phyloP scores from a whole-genome alignment of 2,797 vertebrate species.

The Ceryle rudis region DNA sequence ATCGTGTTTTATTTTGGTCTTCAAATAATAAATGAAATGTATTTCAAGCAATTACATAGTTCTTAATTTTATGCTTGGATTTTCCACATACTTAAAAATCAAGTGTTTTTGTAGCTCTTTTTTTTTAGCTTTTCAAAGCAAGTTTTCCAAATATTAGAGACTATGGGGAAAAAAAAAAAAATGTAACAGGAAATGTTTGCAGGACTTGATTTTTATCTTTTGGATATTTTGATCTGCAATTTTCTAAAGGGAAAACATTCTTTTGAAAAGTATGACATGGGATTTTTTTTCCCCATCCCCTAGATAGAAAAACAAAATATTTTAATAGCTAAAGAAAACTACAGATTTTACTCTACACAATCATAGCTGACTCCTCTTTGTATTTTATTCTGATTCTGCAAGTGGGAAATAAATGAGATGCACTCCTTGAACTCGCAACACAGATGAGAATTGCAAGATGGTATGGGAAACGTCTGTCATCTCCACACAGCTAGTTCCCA shows the following conservation, averaged over 20 bases:
- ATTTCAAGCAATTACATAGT: background rate
- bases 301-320: background rate
- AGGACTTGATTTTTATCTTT: slow-evolving; percentile 18
- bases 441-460: background rate
- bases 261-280: background rate
- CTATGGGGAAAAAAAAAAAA: background rate
- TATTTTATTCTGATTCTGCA: background rate
- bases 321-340: background rate
- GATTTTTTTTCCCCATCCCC: background rate
- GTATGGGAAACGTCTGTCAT: accelerated
- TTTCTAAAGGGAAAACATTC: slow-evolving; percentile 28
- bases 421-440: background rate
- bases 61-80: background rate
- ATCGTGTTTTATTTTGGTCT: background rate
- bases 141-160: background rate
- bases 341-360: background rate
- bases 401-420: background rate
- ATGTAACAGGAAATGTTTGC: background rate
- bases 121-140: background rate
- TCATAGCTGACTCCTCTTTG: background rate
- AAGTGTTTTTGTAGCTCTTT: background rate
- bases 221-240: background rate
- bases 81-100: background rate
- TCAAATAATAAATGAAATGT: background rate
- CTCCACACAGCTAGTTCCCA: background rate